A percentile compares a stretch with the other conserved stretches of the same genome.
These are phyloP conservation scores for Mesitornis unicolor DNA, from an alignment of 2,113 vertebrate genomes.

Conservation along the genomic window DNA sequence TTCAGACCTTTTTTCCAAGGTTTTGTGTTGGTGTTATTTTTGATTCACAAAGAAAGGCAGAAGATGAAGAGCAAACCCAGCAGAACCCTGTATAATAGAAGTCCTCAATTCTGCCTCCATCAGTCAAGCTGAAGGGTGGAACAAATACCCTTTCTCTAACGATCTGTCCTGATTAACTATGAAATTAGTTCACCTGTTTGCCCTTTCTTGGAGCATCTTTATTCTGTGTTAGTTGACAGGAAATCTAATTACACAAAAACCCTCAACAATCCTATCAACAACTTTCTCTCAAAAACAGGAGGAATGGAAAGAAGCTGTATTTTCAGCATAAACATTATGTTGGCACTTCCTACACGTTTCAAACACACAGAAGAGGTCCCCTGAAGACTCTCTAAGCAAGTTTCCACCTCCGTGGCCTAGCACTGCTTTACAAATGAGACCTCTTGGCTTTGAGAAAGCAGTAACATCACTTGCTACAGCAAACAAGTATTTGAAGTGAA, in stretches of 20 bases:
- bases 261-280: background rate
- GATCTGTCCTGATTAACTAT: background rate
- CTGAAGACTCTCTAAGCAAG: background rate
- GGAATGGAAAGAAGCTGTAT: background rate
- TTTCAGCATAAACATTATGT: background rate
- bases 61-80: background rate
- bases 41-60: background rate
- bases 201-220: background rate
- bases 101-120: background rate
- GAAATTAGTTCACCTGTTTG: background rate
- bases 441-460: background rate
- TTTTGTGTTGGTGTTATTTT: background rate
- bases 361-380: background rate
- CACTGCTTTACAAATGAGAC: background rate
- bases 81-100: background rate
- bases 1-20: background rate
- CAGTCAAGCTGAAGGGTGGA: background rate
- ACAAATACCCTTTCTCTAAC: background rate
- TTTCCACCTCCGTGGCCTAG: background rate
- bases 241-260: background rate
- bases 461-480: background rate
- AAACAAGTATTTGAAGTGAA: background rate
- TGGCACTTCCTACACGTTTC: background rate
- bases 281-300: background rate
- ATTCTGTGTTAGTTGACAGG: background rate